phyloP scores from a whole-genome alignment of 2,797 vertebrate species.

The Loriculus beryllinus region DNA sequence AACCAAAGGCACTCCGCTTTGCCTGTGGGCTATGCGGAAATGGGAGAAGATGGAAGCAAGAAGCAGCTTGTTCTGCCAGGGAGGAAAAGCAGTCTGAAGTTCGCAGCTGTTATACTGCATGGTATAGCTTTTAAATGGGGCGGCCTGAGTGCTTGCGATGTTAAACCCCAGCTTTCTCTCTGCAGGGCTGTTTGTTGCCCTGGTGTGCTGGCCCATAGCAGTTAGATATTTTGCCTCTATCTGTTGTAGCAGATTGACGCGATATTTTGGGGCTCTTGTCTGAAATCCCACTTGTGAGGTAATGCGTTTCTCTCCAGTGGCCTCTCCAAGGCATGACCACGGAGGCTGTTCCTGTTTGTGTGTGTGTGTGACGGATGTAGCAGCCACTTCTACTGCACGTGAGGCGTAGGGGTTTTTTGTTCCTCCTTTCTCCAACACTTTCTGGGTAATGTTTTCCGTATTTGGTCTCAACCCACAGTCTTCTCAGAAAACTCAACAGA shows the following conservation, averaged over 20 bases:
- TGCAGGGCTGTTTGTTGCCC: not conserved
- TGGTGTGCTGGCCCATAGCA: not conserved
- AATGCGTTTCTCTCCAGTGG: not conserved
- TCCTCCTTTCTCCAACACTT: constrained; percentile 15
- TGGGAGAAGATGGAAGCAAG: constrained; percentile 34
- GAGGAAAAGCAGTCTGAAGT: not conserved
- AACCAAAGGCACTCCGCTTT: not conserved
- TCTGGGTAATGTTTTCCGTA: constrained; percentile 44
- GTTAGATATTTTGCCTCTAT: not conserved
- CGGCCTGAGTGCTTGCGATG: not conserved
- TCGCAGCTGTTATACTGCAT: not conserved
- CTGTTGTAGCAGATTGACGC: accelerated
- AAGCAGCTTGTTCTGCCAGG: constrained; percentile 14
- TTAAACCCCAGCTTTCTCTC: not conserved
- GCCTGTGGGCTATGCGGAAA: constrained; percentile 21
- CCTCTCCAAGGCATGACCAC: not conserved
- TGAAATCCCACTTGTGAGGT: not conserved
- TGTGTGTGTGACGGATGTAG: not conserved
- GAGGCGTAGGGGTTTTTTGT: not conserved
- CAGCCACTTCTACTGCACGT: constrained; percentile 24
- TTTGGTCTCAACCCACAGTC: constrained; percentile 25
- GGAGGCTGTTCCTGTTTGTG: not conserved
- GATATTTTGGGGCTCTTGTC: not conserved
- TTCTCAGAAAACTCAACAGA: constrained; percentile 42
- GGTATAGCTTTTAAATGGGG: not conserved